phyloP scores from a whole-genome alignment of 1,140 invertebrate genomes.

The Euwallacea fornicatus region DNA sequence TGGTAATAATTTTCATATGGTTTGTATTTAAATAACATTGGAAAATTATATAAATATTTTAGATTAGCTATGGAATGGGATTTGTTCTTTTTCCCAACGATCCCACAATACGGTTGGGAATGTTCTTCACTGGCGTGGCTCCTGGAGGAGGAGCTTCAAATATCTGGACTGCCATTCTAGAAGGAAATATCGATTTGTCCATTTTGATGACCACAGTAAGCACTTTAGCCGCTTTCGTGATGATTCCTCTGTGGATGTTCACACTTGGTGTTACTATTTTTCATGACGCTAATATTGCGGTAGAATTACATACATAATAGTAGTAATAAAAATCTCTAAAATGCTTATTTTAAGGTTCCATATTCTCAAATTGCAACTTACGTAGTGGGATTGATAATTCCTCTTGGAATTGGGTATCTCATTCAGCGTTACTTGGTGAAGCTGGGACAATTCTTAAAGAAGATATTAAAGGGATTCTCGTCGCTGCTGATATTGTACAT shows the following conservation, averaged over 20 bases:
- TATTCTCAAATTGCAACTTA: slow-evolving; percentile 77
- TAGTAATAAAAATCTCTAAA: not conserved
- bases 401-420: slow-evolving; percentile 76
- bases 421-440: slow-evolving; percentile 70
- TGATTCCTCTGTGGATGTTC: slow-evolving; percentile 95
- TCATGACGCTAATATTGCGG: slow-evolving; percentile 45
- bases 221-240: slow-evolving; percentile 53
- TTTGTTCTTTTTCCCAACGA: slow-evolving; percentile 70
- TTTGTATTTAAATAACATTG: not conserved
- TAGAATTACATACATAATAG: not conserved
- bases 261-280: slow-evolving; percentile 79
- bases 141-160: slow-evolving; percentile 93
- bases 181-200: slow-evolving; percentile 86
- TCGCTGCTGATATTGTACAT: slow-evolving; percentile 83
- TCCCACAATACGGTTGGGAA: slow-evolving; percentile 74
- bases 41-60: slow-evolving; percentile 4
- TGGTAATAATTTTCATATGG: slow-evolving; percentile 63
- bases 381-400: slow-evolving; percentile 76
- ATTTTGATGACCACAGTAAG: slow-evolving; percentile 92
- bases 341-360: slow-evolving; percentile 66
- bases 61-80: slow-evolving; percentile 78
- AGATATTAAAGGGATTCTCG: slow-evolving; percentile 85
- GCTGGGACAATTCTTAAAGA: slow-evolving; percentile 68
- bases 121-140: slow-evolving; percentile 89
- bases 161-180: slow-evolving; percentile 87